These are phyloP conservation scores for Byasa hedistus DNA, from an alignment of 2,888 invertebrate genomes.

Conservation along the genomic window DNA sequence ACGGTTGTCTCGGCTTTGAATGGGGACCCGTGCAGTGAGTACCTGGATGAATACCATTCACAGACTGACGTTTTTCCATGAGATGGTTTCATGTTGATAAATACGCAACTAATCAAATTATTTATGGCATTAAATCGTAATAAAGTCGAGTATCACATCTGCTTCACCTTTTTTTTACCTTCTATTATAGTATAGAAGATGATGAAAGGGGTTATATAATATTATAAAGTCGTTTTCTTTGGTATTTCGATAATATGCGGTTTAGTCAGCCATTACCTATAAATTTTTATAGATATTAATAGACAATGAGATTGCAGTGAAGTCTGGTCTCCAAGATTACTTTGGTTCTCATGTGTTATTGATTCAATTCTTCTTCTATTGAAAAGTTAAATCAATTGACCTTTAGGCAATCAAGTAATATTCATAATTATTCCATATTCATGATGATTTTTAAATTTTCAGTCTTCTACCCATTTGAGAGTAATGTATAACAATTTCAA, in stretches of 20 bases:
- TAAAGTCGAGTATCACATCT: conserved; percentile 65
- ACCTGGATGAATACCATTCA: conserved; percentile 44
- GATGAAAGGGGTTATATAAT: conserved; percentile 36
- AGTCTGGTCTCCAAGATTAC: no score
- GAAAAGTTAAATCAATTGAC: no score
- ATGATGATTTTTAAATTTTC: no score
- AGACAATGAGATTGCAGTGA: no score
- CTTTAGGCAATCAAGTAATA: no score
- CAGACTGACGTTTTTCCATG: conserved; percentile 73
- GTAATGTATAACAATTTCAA: no score
- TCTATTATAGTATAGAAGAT: conserved; percentile 14
- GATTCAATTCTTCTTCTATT: no score
- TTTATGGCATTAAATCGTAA: conserved; percentile 76
- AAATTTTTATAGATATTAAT: no score
- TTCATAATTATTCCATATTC: no score
- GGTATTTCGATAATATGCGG: background rate
- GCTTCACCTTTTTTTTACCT: conserved; percentile 40
- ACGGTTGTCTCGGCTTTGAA: conserved; percentile 64
- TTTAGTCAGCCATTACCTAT: background rate
- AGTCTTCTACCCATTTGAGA: background rate
- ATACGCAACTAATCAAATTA: conserved; percentile 79
- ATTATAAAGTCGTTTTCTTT: background rate
- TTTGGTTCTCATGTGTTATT: no score
- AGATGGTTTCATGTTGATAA: conserved; percentile 76
- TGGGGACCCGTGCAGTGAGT: conserved; percentile 45